These are phyloP conservation scores for Pseudonaja textilis DNA, from an alignment of 2,113 vertebrate genomes.

Conservation along the genomic window DNA sequence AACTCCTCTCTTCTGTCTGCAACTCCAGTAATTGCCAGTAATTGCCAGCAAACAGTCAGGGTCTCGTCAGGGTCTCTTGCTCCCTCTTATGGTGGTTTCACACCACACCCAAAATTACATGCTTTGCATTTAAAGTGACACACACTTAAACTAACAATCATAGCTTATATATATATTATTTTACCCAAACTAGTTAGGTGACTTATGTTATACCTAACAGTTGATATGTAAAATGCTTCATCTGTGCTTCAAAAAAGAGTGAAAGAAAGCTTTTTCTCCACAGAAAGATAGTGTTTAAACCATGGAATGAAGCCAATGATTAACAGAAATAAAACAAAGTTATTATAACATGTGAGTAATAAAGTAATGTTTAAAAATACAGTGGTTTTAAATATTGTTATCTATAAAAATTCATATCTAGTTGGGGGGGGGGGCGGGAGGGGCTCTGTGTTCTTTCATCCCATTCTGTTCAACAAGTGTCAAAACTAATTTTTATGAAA, in stretches of 20 bases:
- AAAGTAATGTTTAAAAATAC: not conserved
- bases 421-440: rapidly evolving
- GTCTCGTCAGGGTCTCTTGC: no score
- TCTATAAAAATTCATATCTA: not conserved
- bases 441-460: not conserved
- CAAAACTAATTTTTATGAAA: not conserved
- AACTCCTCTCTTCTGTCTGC: no score
- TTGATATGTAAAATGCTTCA: not conserved
- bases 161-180: no score
- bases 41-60: no score
- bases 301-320: not conserved
- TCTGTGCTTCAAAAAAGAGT: not conserved
- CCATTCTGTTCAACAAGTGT: not conserved
- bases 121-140: no score
- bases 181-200: no score
- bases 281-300: not conserved
- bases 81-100: no score
- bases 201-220: no score
- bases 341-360: not conserved
- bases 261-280: not conserved
- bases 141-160: no score
- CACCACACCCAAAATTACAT: no score
- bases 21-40: no score
- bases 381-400: not conserved
- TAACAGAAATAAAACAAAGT: not conserved